Conservation (phyloP, 2,888 invertebrate genomes). For the Pristionchus entomophagus region DNA sequence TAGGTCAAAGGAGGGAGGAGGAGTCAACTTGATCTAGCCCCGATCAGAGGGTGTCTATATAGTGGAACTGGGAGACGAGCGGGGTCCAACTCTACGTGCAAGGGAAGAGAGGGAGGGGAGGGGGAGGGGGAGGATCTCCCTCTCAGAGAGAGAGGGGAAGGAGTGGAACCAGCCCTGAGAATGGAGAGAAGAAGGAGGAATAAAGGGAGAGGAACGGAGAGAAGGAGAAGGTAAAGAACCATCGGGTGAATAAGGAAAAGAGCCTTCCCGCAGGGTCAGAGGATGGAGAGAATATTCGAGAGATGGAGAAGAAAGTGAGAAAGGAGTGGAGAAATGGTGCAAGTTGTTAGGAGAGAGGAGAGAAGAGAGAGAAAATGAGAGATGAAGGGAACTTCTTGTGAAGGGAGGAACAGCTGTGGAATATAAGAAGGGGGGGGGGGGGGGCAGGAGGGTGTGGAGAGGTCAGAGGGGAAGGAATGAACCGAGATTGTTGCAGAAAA, state of each 20-base stretch:
- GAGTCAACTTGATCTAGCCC: not conserved
- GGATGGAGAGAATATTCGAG: not conserved
- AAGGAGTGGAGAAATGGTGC: not conserved
- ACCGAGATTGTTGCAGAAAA: not conserved
- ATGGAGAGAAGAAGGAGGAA: conserved; percentile 2
- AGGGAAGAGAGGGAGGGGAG: not conserved
- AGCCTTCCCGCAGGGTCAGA: not conserved
- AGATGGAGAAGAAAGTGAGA: not conserved
- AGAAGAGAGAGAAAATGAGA: not conserved
- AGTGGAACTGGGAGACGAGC: conserved; percentile 21
- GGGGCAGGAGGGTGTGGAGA: not conserved
- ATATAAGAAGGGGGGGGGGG: not conserved
- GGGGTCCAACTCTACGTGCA: conserved; percentile 12
- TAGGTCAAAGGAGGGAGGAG: not conserved
- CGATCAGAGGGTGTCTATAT: not conserved
- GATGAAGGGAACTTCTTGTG: not conserved
- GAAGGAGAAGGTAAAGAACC: not conserved
- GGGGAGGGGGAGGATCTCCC: conserved; percentile 18
- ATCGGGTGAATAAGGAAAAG: not conserved
- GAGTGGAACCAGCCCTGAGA: conserved; percentile 11
- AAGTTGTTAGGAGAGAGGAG: conserved; percentile 13
- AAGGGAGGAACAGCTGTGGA: conserved; percentile 9
- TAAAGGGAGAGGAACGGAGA: conserved; percentile 3
- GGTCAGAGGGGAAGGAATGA: not conserved
- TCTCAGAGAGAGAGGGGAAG: not conserved